These are phyloP conservation scores for Serripes groenlandicus DNA, from an alignment of 2,888 invertebrate species.

Conservation along the genomic window DNA sequence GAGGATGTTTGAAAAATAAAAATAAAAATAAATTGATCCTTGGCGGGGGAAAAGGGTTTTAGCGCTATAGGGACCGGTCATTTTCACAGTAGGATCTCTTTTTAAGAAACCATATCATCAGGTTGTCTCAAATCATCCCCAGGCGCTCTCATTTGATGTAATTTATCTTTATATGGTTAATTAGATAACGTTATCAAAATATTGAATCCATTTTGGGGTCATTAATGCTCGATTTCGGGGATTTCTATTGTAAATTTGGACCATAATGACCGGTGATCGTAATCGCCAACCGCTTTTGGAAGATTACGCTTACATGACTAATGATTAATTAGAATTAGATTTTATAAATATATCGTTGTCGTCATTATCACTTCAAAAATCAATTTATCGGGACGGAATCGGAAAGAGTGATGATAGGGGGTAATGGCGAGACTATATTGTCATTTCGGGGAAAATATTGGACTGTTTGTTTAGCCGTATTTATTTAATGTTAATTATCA, in stretches of 20 bases:
- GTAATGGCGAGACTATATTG: slow-evolving; percentile 3
- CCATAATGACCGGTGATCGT: slow-evolving; percentile 38
- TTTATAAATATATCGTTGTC: slow-evolving; percentile 50
- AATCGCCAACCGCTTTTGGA: slow-evolving; percentile 36
- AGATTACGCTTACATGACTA: slow-evolving; percentile 50
- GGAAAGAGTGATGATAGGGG: slow-evolving; percentile 9
- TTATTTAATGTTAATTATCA: slow-evolving; percentile 15
- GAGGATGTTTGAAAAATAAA: no score
- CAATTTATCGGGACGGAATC: slow-evolving; percentile 18
- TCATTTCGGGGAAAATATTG: background rate
- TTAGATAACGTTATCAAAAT: slow-evolving; percentile 64
- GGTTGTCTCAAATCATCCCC: slow-evolving; percentile 50
- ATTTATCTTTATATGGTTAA: slow-evolving; percentile 55
- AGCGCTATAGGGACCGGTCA: background rate
- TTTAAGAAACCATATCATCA: slow-evolving; percentile 14
- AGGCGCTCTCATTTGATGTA: slow-evolving; percentile 48
- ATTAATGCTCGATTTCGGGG: slow-evolving; percentile 64
- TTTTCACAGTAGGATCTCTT: slow-evolving; percentile 32
- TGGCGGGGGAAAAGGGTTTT: background rate
- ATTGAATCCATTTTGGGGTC: slow-evolving; percentile 63
- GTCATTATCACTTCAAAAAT: slow-evolving; percentile 13
- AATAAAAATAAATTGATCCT: no score
- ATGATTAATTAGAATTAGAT: slow-evolving; percentile 64
- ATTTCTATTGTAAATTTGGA: slow-evolving; percentile 43
- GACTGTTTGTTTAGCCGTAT: background rate